A percentile compares a stretch with the other conserved stretches of the same genome.
Conservation (phyloP, 2,797 vertebrate species). For the Onychomys arenicola region DNA sequence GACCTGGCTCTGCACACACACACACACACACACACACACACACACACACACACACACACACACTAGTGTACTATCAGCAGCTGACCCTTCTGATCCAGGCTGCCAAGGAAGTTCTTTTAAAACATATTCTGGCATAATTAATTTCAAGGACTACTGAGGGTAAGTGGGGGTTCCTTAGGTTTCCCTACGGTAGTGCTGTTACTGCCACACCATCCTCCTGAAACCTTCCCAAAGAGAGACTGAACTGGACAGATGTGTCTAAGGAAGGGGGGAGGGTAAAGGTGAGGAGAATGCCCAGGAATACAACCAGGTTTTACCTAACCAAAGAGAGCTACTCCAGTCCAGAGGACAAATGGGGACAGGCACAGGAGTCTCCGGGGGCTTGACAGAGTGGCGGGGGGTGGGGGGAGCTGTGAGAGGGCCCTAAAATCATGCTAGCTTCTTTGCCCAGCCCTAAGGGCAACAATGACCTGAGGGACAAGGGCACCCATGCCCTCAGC, state of each 20-base stretch:
- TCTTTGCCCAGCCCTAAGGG: background rate
- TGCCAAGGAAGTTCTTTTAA: background rate
- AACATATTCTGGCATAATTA: background rate
- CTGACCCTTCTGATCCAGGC: background rate
- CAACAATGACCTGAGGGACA: background rate
- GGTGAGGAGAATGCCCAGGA: background rate
- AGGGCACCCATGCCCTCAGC: background rate
- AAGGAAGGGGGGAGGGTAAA: background rate
- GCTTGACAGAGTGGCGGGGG: background rate
- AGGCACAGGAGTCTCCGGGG: background rate
- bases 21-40: background rate
- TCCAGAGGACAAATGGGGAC: background rate
- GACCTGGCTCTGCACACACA: background rate
- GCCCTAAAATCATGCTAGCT: background rate
- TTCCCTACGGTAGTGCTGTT: background rate
- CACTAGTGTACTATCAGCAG: background rate
- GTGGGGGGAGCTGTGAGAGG: background rate
- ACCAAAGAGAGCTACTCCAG: background rate
- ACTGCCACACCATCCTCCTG: background rate
- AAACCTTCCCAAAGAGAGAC: background rate
- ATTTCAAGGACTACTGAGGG: slow-evolving; percentile 10
- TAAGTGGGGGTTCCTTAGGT: background rate
- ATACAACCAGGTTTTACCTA: background rate
- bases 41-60: background rate
- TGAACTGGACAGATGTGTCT: background rate